Evolutionary conservation across 2,797 vertebrate genomes (phyloP).

Genomic region (Coregonus ussuriensis): DNA sequence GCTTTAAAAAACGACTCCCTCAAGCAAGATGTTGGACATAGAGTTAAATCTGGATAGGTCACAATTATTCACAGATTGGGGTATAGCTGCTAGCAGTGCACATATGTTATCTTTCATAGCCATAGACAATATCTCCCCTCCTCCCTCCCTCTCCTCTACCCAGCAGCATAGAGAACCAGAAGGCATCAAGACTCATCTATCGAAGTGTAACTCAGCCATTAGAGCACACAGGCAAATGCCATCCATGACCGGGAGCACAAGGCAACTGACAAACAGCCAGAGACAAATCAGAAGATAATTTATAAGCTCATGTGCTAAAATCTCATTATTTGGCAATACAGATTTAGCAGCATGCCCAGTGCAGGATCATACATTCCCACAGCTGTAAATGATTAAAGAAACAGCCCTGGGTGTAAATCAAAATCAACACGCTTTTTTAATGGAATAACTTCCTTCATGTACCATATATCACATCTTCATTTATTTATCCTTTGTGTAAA

Average conservation of each 20-base stretch:
- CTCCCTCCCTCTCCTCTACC: slow-evolving; percentile 22
- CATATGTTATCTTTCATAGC: slow-evolving; percentile 17
- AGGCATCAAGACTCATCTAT: slow-evolving; percentile 99
- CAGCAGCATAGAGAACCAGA: slow-evolving; percentile 64
- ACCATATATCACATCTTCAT: slow-evolving; percentile 5
- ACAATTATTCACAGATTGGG: not conserved
- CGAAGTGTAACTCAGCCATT: slow-evolving; percentile 99
- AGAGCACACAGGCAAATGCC: slow-evolving; percentile 98
- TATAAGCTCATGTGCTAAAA: slow-evolving; percentile 98
- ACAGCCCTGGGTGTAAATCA: slow-evolving; percentile 89
- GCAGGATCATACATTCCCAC: slow-evolving; percentile 94
- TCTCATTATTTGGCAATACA: slow-evolving; percentile 99
- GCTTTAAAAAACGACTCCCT: not conserved
- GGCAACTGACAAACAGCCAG: slow-evolving; percentile 95
- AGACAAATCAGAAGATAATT: slow-evolving; percentile 99
- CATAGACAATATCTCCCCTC: not conserved
- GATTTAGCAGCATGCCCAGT: slow-evolving; percentile 92
- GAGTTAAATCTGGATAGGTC: slow-evolving; percentile 3
- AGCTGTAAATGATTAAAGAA: slow-evolving; percentile 98
- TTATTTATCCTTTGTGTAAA: slow-evolving; percentile 13
- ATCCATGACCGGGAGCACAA: slow-evolving; percentile 97
- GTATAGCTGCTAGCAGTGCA: slow-evolving; percentile 6
- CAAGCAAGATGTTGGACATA: not conserved
- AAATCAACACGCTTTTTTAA: slow-evolving; percentile 85
- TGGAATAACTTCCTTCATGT: slow-evolving; percentile 74